Evolutionary conservation across 2,888 invertebrate genomes (phyloP).

Genomic region (Teleiodes luculella): DNA sequence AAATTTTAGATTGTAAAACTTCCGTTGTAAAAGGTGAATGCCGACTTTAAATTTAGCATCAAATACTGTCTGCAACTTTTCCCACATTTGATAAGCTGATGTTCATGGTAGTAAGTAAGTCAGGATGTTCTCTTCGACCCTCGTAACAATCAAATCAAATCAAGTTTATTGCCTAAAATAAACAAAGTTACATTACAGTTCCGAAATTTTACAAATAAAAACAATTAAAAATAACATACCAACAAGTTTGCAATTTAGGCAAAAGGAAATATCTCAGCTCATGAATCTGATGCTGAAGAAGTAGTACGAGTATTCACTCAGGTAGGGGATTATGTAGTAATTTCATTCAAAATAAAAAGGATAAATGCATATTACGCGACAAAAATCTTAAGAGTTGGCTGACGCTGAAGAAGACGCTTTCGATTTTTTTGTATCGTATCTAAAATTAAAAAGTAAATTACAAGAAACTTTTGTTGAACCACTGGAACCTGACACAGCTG

Average conservation of each 20-base stretch:
- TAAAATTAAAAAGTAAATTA: constrained; percentile 14
- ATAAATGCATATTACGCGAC: constrained; percentile 1
- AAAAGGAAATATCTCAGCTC: no score
- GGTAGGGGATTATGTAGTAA: constrained; percentile 8
- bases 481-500: constrained; percentile 13
- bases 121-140: neutral
- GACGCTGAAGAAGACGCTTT: neutral
- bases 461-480: constrained; percentile 8
- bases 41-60: neutral
- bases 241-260: no score
- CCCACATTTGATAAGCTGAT: neutral
- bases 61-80: neutral
- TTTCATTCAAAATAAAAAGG: constrained; percentile 3
- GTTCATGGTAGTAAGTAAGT: neutral
- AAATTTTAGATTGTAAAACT: neutral
- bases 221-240: no score
- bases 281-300: constrained; percentile 18
- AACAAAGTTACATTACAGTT: no score
- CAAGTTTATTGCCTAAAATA: no score
- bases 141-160: neutral
- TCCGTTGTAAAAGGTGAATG: neutral
- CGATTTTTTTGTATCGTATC: constrained; percentile 14
- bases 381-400: constrained; percentile 1
- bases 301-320: neutral
- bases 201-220: no score